Base-by-base conservation (phyloP, 2,113 vertebrate genomes). In the Chionis minor region DNA sequence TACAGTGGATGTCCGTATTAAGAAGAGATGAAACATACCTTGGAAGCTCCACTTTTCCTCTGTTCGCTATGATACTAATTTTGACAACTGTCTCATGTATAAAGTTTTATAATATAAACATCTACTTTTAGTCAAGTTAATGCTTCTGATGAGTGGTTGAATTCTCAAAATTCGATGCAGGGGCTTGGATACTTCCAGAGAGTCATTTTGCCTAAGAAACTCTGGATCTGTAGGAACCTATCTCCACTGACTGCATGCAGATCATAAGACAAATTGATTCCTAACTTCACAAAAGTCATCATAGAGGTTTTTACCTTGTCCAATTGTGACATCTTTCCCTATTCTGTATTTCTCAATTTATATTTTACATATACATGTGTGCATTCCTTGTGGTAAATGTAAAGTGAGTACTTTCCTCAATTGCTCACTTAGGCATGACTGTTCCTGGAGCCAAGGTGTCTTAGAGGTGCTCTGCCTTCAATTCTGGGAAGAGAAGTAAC, bases 361-460 rank as follows among this genome's bases (percentile, higher is more conserved):
- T 73, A 70, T 70, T 61, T 95, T 80, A 47, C 13, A 33, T 56
- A 65, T 27, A 4, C 12, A 33, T n/a, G 8, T 73, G 13, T 14
- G 6, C 15, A 27, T 73, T 86, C 30, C 22, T 65, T 65, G 4
- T 23, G 3, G 2, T 32, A 75, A 79, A 85, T 33, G 3, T 49
- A 42, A 88, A 70, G 6, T 28, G 23, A 58, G 4, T 32, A n/a
- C 69, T 88, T 94, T 73, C 40, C 10, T 52, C 63, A 47, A 1
- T 5, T 32, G 0, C 13, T 5, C 1, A 9, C 30, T 66, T 51
- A 7, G 14, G 15, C 18, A 65, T 55, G 20, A 52, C 26, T 59
- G 11, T 21, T 63, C 4, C 14, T 4, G 4, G 12, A 75, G 44
- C 23, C 32, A 67, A 56, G 28, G 12, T 33, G 45, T n/a, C 55